Base-by-base conservation (phyloP, 2,797 vertebrate species). In the Crax fasciolata region DNA sequence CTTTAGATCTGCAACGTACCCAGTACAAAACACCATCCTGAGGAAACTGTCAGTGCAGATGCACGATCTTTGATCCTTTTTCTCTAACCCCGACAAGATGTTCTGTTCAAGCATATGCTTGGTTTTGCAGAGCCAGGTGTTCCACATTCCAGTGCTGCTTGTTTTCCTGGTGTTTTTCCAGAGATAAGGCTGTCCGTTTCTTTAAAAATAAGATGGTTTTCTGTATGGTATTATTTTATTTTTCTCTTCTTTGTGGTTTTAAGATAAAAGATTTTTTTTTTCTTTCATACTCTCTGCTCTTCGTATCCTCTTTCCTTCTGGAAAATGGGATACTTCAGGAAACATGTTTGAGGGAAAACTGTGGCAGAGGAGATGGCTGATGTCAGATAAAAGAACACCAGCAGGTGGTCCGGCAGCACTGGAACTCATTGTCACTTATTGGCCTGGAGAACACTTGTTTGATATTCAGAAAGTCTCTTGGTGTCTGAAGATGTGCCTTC, bases 401-500 rank as follows among this genome's bases (percentile, higher is more conserved):
- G 57, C 23, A 7, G 0, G 1, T 88, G 28, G 19, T 46, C 49
- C 83, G 65, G 59, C 73, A 78, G 35, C 65, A 68, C 82, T 57
- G 11, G 88, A 78, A 84, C 25, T 88, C 80, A 67, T 46, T 85
- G 91, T 79, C 72, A 71, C 39, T 79, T 74, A 20, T 80, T 84
- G 71, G 55, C n/a, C 38, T 13, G 21, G 51, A 41, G 17, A 14
- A 10, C 35, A 41, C 27, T 65, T 61, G 4, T 58, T 68, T 74
- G 39, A 35, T 84, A 90, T 46, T 84, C 90, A 90, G 83, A 83
- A 86, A 39, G 27, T 38, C 17, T 90, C 71, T 82, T 63, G 63
- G 65, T 87, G 49, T 89, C 86, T 91, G 63, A 71, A 77, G 80
- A 77, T 73, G 63, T 76, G 84, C 59, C 44, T 93, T 87, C 77